Base-by-base conservation (phyloP, 1,140 invertebrate genomes). In the Protaetia brevitarsis region DNA sequence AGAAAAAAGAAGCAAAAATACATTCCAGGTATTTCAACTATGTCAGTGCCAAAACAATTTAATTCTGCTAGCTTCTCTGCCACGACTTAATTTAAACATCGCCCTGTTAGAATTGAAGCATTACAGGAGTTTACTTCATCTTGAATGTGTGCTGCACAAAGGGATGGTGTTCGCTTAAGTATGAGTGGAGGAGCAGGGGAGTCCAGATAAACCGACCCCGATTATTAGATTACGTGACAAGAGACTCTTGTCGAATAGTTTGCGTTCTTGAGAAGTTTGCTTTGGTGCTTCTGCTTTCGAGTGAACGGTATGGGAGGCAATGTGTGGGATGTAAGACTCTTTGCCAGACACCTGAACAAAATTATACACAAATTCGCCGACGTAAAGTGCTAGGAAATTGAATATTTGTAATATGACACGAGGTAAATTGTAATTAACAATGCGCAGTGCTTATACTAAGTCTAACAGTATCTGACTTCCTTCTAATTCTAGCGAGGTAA, bases 211-310 rank as follows among this genome's bases (percentile, higher is more conserved):
- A 62, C 29, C 60, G 60, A 62, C 29, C 60, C 60, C 8, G 60
- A 62, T 62, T 62, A 62, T 62, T 62, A 62, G 60, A 62, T 62
- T 36, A 62, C 60, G 60, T 62, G 60, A 36, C 60, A 62, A 62
- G 60, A 62, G 60, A 30, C 29, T 36, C 60, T 62, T 36, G 27
- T 26, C 19, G 60, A 31, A 62, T 62, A 62, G 60, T 62, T 62
- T 62, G 60, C 29, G 60, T 62, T 62, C 60, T 36, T 36, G 60
- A 62, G 60, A 62, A 62, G 29, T 62, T 62, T 62, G 60, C 60
- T 34, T 51, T 51, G 41, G 41, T 51, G 41, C 41, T 51, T 23
- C 26, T 23, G 41, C 41, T 11, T 10, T 51, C 41, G 11, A 51
- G 19, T 51, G 26, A 23, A 23, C 8, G 1, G 31, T 11, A n/a